Conservation (phyloP, 2,888 invertebrate species). For the Dicycla oo region DNA sequence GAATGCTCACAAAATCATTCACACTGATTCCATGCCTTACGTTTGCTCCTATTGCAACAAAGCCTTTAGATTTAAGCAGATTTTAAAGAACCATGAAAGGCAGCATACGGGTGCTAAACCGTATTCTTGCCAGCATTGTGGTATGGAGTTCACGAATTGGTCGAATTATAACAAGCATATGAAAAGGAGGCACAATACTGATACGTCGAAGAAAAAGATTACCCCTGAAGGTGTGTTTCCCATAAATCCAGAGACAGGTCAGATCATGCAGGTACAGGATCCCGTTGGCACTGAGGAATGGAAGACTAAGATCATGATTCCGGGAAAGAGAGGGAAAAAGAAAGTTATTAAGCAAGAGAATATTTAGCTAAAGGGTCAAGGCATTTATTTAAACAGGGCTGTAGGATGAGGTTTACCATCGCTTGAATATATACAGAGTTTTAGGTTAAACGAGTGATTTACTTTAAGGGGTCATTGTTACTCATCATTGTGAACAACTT, state of each 20-base stretch:
- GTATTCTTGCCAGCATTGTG: slow-evolving; percentile 93
- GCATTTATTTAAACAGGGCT: not conserved
- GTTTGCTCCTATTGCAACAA: slow-evolving; percentile 94
- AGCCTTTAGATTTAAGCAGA: slow-evolving; percentile 94
- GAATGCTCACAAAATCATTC: slow-evolving; percentile 93
- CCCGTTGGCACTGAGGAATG: slow-evolving; percentile 83
- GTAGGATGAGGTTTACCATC: not conserved
- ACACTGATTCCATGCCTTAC: slow-evolving; percentile 95
- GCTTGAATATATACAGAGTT: not conserved
- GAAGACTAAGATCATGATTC: slow-evolving; percentile 86
- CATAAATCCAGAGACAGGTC: slow-evolving; percentile 84
- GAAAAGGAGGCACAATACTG: slow-evolving; percentile 93
- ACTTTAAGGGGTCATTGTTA: no score
- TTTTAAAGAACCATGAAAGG: slow-evolving; percentile 93
- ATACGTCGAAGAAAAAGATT: slow-evolving; percentile 88
- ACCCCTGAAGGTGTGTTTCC: slow-evolving; percentile 89
- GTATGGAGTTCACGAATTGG: slow-evolving; percentile 94
- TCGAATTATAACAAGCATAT: slow-evolving; percentile 96
- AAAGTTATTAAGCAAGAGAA: slow-evolving; percentile 76
- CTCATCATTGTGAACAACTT: no score
- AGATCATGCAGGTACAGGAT: slow-evolving; percentile 80
- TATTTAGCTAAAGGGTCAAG: slow-evolving; percentile 49
- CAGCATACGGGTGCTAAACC: slow-evolving; percentile 94
- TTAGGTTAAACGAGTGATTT: no score
- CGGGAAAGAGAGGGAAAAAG: slow-evolving; percentile 84